Conservation (phyloP, 2,113 vertebrate genomes). For the Choloepus hoffmanni region DNA sequence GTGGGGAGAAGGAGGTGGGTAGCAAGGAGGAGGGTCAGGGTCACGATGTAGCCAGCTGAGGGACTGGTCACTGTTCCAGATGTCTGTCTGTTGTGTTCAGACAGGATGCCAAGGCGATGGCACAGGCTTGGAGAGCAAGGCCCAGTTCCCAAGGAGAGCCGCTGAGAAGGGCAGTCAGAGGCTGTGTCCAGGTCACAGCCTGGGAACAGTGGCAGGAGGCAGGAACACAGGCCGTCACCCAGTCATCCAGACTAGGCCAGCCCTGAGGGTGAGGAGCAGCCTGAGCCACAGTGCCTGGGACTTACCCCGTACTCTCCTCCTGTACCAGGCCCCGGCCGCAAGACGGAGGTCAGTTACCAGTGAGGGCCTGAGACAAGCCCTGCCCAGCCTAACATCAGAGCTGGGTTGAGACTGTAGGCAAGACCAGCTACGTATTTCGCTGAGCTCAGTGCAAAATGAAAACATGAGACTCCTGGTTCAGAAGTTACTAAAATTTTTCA, state of each 20-base stretch:
- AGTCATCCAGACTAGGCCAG: not conserved
- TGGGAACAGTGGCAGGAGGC: not conserved
- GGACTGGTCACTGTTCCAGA: not conserved
- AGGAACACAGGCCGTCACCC: not conserved
- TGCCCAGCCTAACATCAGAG: not conserved
- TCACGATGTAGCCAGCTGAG: not conserved
- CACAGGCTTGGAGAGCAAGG: not conserved
- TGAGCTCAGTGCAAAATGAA: not conserved
- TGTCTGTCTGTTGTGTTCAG: not conserved
- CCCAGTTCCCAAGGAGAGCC: rapidly evolving
- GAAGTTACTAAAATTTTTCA: not conserved
- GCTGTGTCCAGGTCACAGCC: not conserved
- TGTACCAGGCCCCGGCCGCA: rapidly evolving
- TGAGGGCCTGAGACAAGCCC: not conserved
- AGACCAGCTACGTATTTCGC: not conserved
- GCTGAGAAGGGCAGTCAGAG: not conserved
- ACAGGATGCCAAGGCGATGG: not conserved
- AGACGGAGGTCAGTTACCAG: not conserved
- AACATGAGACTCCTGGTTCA: not conserved
- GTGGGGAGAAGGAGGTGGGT: not conserved
- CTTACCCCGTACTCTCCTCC: too few species aligned
- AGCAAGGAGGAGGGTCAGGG: not conserved
- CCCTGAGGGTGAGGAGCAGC: not conserved
- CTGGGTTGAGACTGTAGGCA: not conserved
- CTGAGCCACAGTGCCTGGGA: rapidly evolving